These are phyloP conservation scores for Mallateleia sp. DNA, from an alignment of 2,888 invertebrate genomes.

Conservation along the genomic window DNA sequence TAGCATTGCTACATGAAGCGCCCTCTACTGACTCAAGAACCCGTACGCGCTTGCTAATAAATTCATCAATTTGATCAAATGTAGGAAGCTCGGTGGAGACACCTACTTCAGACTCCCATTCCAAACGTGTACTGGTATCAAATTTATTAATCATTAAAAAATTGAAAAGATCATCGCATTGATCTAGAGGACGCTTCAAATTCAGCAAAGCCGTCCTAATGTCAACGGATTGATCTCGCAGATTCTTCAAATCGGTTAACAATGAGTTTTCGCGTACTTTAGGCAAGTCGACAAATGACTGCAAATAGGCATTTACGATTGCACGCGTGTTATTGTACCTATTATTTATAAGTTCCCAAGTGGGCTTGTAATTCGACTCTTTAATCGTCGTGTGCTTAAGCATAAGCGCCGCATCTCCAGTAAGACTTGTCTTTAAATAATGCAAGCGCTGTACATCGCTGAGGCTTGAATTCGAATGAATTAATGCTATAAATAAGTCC, in stretches of 20 bases:
- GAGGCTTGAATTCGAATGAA: background rate
- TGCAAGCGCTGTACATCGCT: background rate
- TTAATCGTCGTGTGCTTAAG: background rate
- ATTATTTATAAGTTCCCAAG: background rate
- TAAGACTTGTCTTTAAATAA: background rate
- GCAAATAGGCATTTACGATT: background rate
- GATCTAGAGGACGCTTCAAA: too few species aligned
- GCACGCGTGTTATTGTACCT: background rate
- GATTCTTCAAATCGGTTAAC: background rate
- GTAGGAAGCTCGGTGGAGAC: background rate
- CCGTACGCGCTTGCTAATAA: background rate
- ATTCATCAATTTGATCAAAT: background rate
- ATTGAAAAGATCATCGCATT: too few species aligned
- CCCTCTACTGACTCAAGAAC: background rate
- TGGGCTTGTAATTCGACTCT: background rate
- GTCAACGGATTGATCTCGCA: background rate
- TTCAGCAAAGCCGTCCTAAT: background rate
- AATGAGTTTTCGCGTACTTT: background rate
- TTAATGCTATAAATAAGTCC: background rate
- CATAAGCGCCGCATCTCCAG: background rate
- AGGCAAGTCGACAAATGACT: background rate
- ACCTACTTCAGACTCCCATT: too few species aligned
- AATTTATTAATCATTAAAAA: too few species aligned
- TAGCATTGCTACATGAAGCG: background rate
- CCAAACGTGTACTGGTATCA: background rate